Evolutionary conservation across 35 echinoderm and acorn worm genomes (phyloP).

Genomic region (Eucidaris tribuloides): DNA sequence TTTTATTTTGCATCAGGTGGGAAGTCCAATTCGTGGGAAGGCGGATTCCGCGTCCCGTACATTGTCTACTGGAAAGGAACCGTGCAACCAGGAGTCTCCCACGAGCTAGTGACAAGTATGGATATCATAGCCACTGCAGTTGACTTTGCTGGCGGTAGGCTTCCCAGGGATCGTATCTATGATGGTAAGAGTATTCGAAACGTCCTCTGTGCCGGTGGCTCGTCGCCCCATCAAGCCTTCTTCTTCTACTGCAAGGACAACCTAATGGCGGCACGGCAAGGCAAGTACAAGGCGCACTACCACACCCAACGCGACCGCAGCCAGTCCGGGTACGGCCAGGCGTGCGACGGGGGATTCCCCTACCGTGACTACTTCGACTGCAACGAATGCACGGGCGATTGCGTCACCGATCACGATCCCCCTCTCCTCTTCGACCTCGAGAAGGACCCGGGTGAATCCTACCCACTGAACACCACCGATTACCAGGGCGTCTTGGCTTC

Average conservation of each 20-base stretch:
- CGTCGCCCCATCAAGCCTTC: not conserved
- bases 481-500: not conserved
- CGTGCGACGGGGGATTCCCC: conserved; percentile 10
- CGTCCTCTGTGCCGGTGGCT: not conserved
- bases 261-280: conserved; percentile 27
- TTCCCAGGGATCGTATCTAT: conserved; percentile 5
- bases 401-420: conserved; percentile 44
- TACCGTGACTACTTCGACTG: conserved; percentile 30
- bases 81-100: conserved; percentile 16
- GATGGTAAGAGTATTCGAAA: conserved; percentile 39
- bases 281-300: conserved; percentile 43
- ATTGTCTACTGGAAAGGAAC: conserved; percentile 46
- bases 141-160: conserved; percentile 8
- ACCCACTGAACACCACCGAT: conserved; percentile 9
- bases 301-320: not conserved
- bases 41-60: conserved; percentile 31
- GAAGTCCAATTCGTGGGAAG: conserved; percentile 41
- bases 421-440: conserved; percentile 47
- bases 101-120: conserved; percentile 29
- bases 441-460: conserved; percentile 39
- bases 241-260: conserved; percentile 51
- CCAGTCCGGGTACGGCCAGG: not conserved
- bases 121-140: conserved; percentile 34
- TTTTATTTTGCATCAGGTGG: no score
- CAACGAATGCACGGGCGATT: conserved; percentile 20